Evolutionary conservation across 92 coral and sea anemone species (phyloP), one percentile per base, ranked within the genome.

Genomic region (Porites cylindrica): DNA sequence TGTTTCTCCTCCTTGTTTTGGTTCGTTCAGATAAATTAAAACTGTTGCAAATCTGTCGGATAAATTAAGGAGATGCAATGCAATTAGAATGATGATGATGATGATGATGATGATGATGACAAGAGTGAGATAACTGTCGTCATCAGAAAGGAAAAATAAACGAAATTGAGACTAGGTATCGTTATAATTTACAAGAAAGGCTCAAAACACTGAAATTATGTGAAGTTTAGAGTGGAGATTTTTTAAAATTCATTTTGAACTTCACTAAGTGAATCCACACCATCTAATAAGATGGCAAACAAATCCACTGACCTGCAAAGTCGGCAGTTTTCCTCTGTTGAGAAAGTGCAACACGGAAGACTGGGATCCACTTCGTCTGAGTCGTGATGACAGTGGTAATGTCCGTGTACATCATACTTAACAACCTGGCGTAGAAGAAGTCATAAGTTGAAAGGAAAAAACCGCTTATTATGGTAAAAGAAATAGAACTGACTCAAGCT

Each of bases 351-450:
- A 79, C 98, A 95, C 0, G 93, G 94, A 0, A 86, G 78, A 19
- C 65, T 79, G 3, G 21, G 75, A 50, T 90, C 79, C 21, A 93
- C 17, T 0, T 95, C 98, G 86, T 95, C 98, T 1, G 98, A 95
- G 74, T 95, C 98, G 67, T 90, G 93, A 63, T 95, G 98, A 63
- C 94, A 88, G 85, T 95, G 98, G 85, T 95, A 95, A 75, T 95
- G 98, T 4, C 98, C 98, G 32, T 89, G 90, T 67, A 83, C 89
- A 38, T 85, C 85, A 76, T 95, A 95, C 83, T 91, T 91, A 7
- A 95, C 98, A 65, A 93, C 96, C 98, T 95, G 53, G 38, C 1
- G 11, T 1, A 65, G n/a, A 54, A 18, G 19, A 7, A 19, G 21
- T 1, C 0, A 54, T 10, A 64, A 7, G 50, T 26, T 32, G 50